Evolutionary conservation across 1,140 invertebrate species (phyloP).

Genomic region (Drosophila neocordata): DNA sequence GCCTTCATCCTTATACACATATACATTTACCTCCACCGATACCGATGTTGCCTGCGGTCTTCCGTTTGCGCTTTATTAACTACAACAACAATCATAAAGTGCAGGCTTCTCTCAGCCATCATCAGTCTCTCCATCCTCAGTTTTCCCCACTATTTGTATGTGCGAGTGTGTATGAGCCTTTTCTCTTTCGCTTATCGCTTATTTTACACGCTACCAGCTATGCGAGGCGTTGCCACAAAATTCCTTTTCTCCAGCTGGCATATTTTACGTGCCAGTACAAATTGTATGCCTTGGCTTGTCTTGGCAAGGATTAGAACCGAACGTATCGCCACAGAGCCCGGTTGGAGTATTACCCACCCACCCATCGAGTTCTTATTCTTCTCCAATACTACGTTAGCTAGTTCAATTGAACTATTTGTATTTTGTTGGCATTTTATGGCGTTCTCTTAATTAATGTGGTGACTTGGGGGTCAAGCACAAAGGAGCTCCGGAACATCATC

Average conservation of each 20-base stretch:
- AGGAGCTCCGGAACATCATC: constrained; percentile 45
- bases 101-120: constrained; percentile 47
- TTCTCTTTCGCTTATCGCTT: constrained; percentile 64
- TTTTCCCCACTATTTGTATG: background rate
- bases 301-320: constrained; percentile 60
- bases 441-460: constrained; percentile 53
- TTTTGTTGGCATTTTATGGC: constrained; percentile 39
- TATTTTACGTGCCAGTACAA: constrained; percentile 71
- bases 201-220: constrained; percentile 76
- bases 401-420: constrained; percentile 53
- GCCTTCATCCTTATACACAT: too few species aligned
- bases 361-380: constrained; percentile 1
- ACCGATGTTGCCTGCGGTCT: constrained; percentile 44
- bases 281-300: constrained; percentile 31
- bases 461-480: constrained; percentile 50
- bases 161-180: background rate
- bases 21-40: constrained; percentile 11
- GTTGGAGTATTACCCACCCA: constrained; percentile 16
- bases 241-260: constrained; percentile 62
- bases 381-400: background rate
- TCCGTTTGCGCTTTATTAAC: constrained; percentile 69
- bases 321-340: constrained; percentile 20
- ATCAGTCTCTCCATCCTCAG: background rate
- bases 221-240: constrained; percentile 72
- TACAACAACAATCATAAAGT: constrained; percentile 65